A percentile compares a stretch with the other conserved stretches of the same genome.
Conservation (phyloP, 2,888 invertebrate genomes). For the Congeria kusceri region DNA sequence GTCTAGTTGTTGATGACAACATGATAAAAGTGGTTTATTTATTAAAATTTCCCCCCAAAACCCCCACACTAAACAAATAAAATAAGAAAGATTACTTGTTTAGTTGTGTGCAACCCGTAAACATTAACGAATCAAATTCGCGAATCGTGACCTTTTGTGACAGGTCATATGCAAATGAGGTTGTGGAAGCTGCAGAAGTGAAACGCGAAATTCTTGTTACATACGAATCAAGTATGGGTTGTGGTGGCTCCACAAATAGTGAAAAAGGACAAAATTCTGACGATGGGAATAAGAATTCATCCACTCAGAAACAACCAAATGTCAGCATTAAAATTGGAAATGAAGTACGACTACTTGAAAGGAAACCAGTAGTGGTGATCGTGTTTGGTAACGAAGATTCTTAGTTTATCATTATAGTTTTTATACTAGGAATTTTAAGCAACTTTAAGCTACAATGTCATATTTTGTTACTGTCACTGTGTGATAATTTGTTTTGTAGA, state of each 20-base stretch:
- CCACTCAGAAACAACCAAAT: slow-evolving; percentile 61
- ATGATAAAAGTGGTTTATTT: too few relatives aligned
- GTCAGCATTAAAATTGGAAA: slow-evolving; percentile 70
- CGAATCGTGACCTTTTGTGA: slow-evolving; percentile 36
- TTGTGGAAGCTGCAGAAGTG: slow-evolving; percentile 24
- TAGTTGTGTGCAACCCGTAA: too few relatives aligned
- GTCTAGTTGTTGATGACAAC: too few relatives aligned
- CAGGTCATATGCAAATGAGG: slow-evolving; percentile 63
- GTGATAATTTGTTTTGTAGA: too few relatives aligned
- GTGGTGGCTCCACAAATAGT: slow-evolving; percentile 69
- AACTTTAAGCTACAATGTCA: too few relatives aligned
- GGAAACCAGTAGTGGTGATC: slow-evolving; percentile 67
- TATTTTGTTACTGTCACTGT: too few relatives aligned
- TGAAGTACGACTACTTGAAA: slow-evolving; percentile 64
- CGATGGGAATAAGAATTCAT: slow-evolving; percentile 35
- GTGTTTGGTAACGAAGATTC: slow-evolving; percentile 70
- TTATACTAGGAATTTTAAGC: too few relatives aligned
- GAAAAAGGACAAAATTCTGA: slow-evolving; percentile 35
- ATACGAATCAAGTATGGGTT: slow-evolving; percentile 64
- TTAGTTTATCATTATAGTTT: too few relatives aligned
- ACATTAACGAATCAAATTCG: too few relatives aligned
- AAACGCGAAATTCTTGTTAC: slow-evolving; percentile 33
- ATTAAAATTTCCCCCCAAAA: too few relatives aligned
- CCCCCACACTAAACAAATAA: too few relatives aligned
- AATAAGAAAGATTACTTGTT: too few relatives aligned